phyloP scores from a whole-genome alignment of 2,797 vertebrate species.

The Pseudochirops cupreus region DNA sequence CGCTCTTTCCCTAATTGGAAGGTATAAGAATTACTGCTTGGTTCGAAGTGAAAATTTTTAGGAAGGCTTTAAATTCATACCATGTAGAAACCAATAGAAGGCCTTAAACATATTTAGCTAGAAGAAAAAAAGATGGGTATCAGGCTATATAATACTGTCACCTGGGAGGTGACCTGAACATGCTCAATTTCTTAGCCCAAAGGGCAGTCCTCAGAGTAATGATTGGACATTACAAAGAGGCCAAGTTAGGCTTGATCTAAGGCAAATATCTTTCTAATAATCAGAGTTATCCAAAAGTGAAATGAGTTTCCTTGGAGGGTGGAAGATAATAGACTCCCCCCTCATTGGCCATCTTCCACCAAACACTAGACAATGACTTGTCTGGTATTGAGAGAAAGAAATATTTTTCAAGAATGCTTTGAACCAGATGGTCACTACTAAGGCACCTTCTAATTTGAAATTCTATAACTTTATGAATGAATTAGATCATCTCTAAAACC shows the following conservation, averaged over 20 bases:
- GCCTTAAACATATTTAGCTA: neutral
- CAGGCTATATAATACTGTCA: neutral
- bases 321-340: neutral
- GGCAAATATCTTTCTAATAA: neutral
- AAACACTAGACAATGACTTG: neutral
- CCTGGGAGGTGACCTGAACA: no score
- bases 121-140: neutral
- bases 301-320: neutral
- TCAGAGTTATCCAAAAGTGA: neutral
- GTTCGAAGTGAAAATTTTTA: neutral
- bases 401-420: neutral
- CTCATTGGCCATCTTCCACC: neutral
- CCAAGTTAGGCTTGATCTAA: neutral
- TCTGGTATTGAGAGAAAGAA: neutral
- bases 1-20: neutral
- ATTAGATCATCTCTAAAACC: neutral
- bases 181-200: neutral
- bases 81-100: neutral
- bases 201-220: neutral
- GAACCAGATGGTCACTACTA: neutral
- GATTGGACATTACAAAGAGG: neutral
- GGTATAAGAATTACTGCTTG: neutral
- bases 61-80: neutral
- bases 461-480: neutral
- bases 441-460: neutral